Percentiles rank a stretch among this genome's conserved stretches.
phyloP scores from a whole-genome alignment of 92 coral and sea anemone genomes.

The Muricea muricata region DNA sequence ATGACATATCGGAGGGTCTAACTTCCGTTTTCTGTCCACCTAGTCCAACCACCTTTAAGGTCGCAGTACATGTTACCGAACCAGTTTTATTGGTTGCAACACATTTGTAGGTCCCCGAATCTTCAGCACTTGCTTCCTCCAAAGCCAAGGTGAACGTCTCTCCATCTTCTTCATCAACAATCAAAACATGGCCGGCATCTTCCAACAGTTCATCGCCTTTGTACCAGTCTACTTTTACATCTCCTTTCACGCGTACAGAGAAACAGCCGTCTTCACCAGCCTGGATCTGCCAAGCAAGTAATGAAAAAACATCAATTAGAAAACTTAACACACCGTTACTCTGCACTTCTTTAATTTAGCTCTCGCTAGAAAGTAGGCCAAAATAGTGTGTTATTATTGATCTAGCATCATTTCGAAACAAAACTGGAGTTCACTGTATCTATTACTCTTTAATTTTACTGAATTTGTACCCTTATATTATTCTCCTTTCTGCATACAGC shows the following conservation, averaged over 20 bases:
- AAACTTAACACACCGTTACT: no score
- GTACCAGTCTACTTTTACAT: constrained; percentile 90
- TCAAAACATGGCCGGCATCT: constrained; percentile 81
- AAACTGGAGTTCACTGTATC: no score
- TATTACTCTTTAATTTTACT: no score
- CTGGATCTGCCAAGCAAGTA: no score
- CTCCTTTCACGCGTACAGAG: constrained; percentile 70
- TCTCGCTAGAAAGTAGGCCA: no score
- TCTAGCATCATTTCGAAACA: no score
- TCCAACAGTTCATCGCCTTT: constrained; percentile 89
- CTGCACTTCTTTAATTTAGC: no score
- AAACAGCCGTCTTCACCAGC: constrained; percentile 75
- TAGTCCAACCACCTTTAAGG: constrained; percentile 28
- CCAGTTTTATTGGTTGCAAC: constrained; percentile 76
- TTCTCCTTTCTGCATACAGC: no score
- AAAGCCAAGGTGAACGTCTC: constrained; percentile 75
- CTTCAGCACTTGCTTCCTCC: constrained; percentile 70
- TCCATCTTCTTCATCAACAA: constrained; percentile 81
- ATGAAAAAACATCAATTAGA: no score
- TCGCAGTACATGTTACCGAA: constrained; percentile 64
- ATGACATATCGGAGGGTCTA: not conserved
- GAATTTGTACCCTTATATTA: no score
- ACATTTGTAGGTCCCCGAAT: constrained; percentile 78
- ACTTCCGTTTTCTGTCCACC: not conserved
- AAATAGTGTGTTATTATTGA: no score